Conservation (phyloP, 2,888 invertebrate genomes). For the Tricholauxania praeusta region DNA sequence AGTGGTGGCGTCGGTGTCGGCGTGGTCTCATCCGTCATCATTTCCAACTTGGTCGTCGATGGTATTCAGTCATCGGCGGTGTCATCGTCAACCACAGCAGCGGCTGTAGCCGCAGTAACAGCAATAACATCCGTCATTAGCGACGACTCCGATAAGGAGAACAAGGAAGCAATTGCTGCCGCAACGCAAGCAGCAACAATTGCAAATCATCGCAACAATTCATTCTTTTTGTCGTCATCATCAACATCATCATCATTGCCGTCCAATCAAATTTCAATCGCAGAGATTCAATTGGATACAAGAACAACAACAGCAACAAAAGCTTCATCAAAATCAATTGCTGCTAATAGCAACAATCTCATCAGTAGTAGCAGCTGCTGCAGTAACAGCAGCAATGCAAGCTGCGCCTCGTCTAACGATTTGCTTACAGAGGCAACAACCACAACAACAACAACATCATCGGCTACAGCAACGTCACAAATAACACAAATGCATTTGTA, state of each 20-base stretch:
- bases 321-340: constrained; percentile 20
- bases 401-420: constrained; percentile 57
- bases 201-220: constrained; percentile 34
- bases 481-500: constrained; percentile 60
- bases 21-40: constrained; percentile 16
- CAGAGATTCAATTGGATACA: constrained; percentile 47
- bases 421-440: constrained; percentile 47
- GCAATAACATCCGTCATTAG: constrained; percentile 41
- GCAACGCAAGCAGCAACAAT: constrained; percentile 41
- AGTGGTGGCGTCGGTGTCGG: constrained; percentile 22
- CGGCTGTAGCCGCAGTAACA: constrained; percentile 40
- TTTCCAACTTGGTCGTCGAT: constrained; percentile 47
- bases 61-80: constrained; percentile 60
- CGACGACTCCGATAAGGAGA: constrained; percentile 68
- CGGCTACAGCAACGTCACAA: constrained; percentile 49
- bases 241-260: constrained; percentile 43
- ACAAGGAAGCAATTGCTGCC: constrained; percentile 59
- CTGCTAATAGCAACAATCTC: constrained; percentile 30
- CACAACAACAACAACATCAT: constrained; percentile 56
- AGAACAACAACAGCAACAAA: constrained; percentile 13
- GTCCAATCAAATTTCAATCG: constrained; percentile 46
- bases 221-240: constrained; percentile 14
- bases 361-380: constrained; percentile 48
- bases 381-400: constrained; percentile 57
- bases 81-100: constrained; percentile 56